phyloP scores from a whole-genome alignment of 2,797 vertebrate genomes.

The Acanthiza pusilla region DNA sequence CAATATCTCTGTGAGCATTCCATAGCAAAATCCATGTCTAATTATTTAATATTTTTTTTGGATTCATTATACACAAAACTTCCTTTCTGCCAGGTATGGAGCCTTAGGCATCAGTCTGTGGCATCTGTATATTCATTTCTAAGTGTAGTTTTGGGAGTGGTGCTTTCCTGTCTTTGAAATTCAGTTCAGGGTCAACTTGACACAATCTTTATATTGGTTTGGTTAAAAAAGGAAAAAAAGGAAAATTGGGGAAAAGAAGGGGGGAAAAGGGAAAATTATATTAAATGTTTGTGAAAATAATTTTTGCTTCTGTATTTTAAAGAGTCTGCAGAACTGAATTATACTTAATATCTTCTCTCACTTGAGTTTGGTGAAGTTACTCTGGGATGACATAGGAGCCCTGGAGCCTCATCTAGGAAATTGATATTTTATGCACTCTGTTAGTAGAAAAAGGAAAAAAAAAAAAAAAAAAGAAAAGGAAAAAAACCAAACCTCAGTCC shows the following conservation, averaged over 20 bases:
- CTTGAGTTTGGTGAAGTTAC: background rate
- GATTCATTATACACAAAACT: background rate
- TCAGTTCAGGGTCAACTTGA: background rate
- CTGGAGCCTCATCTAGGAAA: background rate
- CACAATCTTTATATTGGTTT: background rate
- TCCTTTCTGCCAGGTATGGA: background rate
- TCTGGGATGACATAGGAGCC: background rate
- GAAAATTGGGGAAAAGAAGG: background rate
- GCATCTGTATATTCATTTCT: background rate
- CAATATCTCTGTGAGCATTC: background rate
- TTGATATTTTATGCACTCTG: background rate
- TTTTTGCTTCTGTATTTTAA: background rate
- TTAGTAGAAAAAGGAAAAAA: background rate
- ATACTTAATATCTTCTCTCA: background rate
- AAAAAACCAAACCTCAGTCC: background rate
- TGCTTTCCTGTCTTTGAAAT: background rate
- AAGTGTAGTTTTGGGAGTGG: background rate
- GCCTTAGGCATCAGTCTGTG: background rate
- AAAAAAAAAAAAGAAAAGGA: background rate
- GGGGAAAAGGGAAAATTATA: background rate
- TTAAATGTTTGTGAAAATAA: background rate
- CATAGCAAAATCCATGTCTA: background rate
- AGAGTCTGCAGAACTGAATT: background rate
- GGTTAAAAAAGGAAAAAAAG: background rate
- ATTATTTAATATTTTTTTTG: background rate